phyloP scores from a whole-genome alignment of 1,140 invertebrate genomes.

The Xylocopa sonorina region DNA sequence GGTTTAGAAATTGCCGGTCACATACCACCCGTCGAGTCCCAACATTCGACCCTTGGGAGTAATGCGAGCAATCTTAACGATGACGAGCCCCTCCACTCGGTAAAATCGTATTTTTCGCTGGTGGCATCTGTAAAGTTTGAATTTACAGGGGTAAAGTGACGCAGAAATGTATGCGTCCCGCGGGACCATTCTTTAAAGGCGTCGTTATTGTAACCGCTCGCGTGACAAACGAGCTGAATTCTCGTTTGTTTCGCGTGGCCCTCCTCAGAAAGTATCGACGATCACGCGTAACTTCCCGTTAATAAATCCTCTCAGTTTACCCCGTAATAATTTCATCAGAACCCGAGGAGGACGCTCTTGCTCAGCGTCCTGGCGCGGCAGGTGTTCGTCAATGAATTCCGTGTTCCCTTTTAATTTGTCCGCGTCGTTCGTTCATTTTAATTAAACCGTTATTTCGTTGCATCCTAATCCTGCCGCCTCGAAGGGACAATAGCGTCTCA shows the following conservation, averaged over 20 bases:
- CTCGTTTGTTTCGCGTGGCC: background rate
- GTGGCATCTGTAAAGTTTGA: background rate
- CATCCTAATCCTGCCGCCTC: background rate
- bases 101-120: background rate
- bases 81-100: background rate
- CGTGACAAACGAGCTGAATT: background rate
- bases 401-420: background rate
- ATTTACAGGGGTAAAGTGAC: background rate
- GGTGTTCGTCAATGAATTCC: background rate
- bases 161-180: background rate
- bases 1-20: constrained; percentile 2
- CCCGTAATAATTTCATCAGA: no score
- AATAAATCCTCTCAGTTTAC: no score
- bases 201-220: background rate
- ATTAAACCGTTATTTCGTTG: background rate
- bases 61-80: background rate
- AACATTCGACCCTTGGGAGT: background rate
- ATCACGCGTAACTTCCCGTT: no score
- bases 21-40: background rate
- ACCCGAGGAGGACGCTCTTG: no score
- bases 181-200: background rate
- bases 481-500: background rate
- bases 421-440: background rate
- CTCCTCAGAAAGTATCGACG: no score
- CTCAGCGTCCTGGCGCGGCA: no score